Base-by-base conservation (phyloP, 2,888 invertebrate genomes). In the Belgica antarctica region DNA sequence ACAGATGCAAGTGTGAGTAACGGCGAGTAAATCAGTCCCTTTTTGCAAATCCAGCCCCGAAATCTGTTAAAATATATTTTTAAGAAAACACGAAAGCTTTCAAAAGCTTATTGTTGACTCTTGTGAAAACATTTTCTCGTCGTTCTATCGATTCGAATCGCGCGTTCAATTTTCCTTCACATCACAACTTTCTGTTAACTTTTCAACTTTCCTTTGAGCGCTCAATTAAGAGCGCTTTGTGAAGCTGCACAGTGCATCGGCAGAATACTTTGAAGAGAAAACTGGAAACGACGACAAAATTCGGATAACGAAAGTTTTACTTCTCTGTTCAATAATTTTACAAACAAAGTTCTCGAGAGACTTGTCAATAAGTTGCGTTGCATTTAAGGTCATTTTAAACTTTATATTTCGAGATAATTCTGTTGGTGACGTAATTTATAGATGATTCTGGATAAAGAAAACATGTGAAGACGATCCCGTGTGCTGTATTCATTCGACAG, bases 11-110 rank as follows among this genome's bases (percentile, higher is more conserved):
- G 19, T 31, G 62, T 62, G 62, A 62, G 62, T 62, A 62, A 28
- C 17, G 28, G 34, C 1, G 62, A 62, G 22, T 62, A 62, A 59
- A 7, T 41, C 15, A 15, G 15, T 41, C 15, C 41, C 2, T n/a
- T 4, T 24, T 24, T 27, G 46, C 27, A 59, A 59, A 52, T 57
- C 7, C 4, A 46, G n/a, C 4, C 22, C 15, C 24, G 22, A 25
- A 59, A 59, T 59, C 19, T 59, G 59, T 59, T 59, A 27, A 59
- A 59, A 25, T 59, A 52, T 52, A 52, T 52, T 52, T 22, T 52
- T 52, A 52, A 52, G 8, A 52, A 46, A 15, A 46, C 8, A 7
- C 8, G 15, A 46, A 15, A 46, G 15, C 8, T n/a, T 46, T 7
- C 46, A 17, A 52, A 31, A 12, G 34, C 12, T 31, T 52, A 22